Percentiles rank a stretch among this genome's conserved stretches.
Evolutionary conservation across 2,888 invertebrate genomes (phyloP).

Genomic region (Enchytraeus crypticus): DNA sequence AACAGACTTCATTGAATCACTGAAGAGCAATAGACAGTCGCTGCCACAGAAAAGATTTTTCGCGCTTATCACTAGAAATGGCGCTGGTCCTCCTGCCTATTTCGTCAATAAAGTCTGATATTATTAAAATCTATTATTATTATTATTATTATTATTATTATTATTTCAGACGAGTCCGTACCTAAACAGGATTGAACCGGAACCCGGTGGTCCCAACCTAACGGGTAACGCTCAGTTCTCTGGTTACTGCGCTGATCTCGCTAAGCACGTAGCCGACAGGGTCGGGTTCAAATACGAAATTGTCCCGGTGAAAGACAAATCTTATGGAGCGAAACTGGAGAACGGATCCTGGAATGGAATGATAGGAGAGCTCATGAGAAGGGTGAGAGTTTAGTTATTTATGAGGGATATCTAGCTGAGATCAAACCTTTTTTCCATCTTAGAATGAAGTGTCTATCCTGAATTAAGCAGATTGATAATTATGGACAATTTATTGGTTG

Average conservation of each 20-base stretch:
- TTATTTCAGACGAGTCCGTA: constrained; percentile 43
- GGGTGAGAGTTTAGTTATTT: constrained; percentile 10
- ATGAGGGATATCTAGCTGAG: too few species aligned
- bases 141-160: neutral
- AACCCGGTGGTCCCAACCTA: constrained; percentile 10
- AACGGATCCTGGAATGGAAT: constrained; percentile 32
- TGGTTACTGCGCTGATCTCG: constrained; percentile 55
- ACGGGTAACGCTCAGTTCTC: constrained; percentile 60
- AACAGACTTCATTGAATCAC: too few species aligned
- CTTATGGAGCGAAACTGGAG: constrained; percentile 31
- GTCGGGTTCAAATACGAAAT: constrained; percentile 46
- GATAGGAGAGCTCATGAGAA: constrained; percentile 26
- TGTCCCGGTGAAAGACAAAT: constrained; percentile 30
- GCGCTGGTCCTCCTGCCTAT: too few species aligned
- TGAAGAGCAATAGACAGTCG: too few species aligned
- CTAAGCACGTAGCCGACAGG: constrained; percentile 42
- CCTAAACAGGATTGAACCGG: constrained; percentile 31
- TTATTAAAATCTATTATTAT: neutral
- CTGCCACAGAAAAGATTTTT: too few species aligned
- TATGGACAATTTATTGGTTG: neutral
- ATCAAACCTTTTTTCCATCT: too few species aligned
- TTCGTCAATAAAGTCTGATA: too few species aligned
- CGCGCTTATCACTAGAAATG: too few species aligned
- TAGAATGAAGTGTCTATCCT: too few species aligned
- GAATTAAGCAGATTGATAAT: too few species aligned